Conservation (phyloP, 2,888 invertebrate genomes). For the Palloptera scutellata region DNA sequence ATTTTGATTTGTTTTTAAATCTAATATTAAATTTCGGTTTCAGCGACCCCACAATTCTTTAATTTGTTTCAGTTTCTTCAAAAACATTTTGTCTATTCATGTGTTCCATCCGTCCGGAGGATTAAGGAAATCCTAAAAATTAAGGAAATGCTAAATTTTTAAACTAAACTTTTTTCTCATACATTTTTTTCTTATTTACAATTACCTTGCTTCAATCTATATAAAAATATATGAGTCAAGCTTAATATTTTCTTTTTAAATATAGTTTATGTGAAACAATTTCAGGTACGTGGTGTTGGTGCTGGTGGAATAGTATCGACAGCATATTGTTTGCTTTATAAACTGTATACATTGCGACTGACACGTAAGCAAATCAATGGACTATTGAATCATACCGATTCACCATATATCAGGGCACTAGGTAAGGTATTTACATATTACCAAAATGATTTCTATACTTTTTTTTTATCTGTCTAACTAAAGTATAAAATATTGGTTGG, state of each 20-base stretch:
- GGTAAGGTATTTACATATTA: slow-evolving; percentile 68
- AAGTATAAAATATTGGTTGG: slow-evolving; percentile 10
- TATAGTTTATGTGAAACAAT: not conserved
- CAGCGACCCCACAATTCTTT: no score
- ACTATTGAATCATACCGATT: slow-evolving; percentile 93
- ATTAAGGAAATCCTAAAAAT: no score
- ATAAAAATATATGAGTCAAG: slow-evolving; percentile 44
- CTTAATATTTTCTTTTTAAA: not conserved
- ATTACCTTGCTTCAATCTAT: slow-evolving; percentile 15
- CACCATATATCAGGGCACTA: slow-evolving; percentile 95
- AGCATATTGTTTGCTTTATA: slow-evolving; percentile 98
- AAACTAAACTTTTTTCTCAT: no score
- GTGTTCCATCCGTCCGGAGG: no score
- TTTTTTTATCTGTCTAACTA: no score
- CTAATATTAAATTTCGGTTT: no score
- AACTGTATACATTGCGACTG: slow-evolving; percentile 93
- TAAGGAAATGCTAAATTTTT: no score
- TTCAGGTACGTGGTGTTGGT: slow-evolving; percentile 94
- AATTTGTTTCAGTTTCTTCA: no score
- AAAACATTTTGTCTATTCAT: no score
- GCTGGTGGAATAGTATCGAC: slow-evolving; percentile 99
- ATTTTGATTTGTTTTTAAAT: no score
- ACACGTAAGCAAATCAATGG: slow-evolving; percentile 98
- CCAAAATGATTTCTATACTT: no score
- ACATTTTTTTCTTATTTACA: not conserved